These are phyloP conservation scores for Stomorhina lunata DNA, from an alignment of 2,888 invertebrate species.

Conservation along the genomic window DNA sequence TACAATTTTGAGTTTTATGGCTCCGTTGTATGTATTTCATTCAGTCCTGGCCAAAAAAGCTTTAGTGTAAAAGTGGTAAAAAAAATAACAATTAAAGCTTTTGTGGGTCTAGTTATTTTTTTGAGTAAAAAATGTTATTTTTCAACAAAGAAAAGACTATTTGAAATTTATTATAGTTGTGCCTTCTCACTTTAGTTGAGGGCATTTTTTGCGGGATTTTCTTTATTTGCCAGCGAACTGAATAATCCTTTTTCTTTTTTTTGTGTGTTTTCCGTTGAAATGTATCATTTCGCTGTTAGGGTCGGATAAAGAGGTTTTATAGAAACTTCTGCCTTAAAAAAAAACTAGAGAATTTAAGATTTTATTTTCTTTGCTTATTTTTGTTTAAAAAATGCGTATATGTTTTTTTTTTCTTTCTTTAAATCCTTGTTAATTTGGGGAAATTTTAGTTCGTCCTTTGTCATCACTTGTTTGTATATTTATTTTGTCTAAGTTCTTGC, in stretches of 20 bases:
- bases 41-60: neutral
- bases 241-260: constrained; percentile 10
- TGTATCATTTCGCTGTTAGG: neutral
- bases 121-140: neutral
- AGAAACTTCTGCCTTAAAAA: neutral
- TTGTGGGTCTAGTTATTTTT: neutral
- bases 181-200: neutral
- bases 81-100: constrained; percentile 11
- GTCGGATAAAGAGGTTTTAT: neutral
- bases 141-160: neutral
- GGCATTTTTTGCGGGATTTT: neutral
- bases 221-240: constrained; percentile 17
- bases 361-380: neutral
- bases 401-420: neutral
- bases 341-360: neutral
- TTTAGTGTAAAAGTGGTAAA: neutral
- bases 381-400: neutral
- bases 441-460: neutral
- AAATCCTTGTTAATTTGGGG: neutral
- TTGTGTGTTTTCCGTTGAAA: too few species aligned
- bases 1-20: neutral
- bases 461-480: neutral
- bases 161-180: neutral
- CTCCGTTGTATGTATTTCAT: neutral
- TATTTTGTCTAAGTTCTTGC: constrained; percentile 7